Percentiles rank a stretch among this genome's conserved stretches.
phyloP scores from a whole-genome alignment of 2,113 vertebrate species.

The Lophura nycthemera region DNA sequence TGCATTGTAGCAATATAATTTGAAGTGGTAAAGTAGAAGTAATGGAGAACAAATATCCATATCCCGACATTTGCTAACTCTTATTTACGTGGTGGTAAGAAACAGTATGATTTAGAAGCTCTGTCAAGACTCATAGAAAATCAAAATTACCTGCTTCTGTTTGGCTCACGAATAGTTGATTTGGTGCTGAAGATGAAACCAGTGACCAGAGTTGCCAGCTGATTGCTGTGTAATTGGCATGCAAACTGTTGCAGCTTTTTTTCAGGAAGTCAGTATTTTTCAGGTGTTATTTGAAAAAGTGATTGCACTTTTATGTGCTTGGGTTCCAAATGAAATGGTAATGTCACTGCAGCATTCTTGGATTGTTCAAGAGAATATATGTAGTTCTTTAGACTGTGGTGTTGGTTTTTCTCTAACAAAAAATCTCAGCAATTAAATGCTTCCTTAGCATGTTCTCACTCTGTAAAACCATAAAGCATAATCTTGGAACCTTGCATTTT shows the following conservation, averaged over 20 bases:
- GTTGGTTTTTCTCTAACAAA: neutral
- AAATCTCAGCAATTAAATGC: neutral
- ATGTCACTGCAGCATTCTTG: neutral
- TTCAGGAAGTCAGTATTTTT: neutral
- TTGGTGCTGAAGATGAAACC: neutral
- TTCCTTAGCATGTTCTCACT: neutral
- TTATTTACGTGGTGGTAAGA: neutral
- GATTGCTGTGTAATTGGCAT: neutral
- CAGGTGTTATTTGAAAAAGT: neutral
- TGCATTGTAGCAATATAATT: neutral
- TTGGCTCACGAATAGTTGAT: neutral
- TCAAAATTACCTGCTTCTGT: neutral
- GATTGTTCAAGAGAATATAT: neutral
- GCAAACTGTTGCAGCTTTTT: neutral
- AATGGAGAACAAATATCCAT: neutral
- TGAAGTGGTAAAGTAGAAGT: neutral
- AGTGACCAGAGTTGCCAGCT: neutral
- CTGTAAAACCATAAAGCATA: neutral
- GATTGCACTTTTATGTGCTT: neutral
- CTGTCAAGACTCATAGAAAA: neutral
- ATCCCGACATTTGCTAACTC: neutral
- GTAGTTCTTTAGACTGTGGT: neutral
- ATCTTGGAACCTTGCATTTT: neutral
- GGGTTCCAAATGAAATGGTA: neutral
- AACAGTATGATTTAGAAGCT: neutral